These are phyloP conservation scores for Perccottus glenii DNA, from an alignment of 2,113 vertebrate species.

Conservation along the genomic window DNA sequence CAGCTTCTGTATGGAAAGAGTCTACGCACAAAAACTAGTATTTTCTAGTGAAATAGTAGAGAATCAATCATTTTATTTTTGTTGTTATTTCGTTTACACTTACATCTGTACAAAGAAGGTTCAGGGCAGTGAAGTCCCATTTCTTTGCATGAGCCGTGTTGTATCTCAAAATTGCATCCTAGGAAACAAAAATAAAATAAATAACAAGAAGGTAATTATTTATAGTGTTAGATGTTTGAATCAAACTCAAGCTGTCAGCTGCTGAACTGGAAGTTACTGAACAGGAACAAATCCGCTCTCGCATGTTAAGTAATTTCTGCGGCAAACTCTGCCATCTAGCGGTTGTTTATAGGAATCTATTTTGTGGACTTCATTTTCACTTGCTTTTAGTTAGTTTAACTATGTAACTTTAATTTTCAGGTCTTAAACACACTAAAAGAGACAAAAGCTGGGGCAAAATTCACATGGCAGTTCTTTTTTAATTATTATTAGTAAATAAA, in stretches of 20 bases:
- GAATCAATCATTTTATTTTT: no score
- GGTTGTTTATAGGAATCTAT: constrained; percentile 44
- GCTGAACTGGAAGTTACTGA: constrained; percentile 1
- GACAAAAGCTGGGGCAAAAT: no score
- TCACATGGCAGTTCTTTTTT: no score
- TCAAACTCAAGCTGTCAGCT: neutral
- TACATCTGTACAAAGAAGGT: constrained; percentile 89
- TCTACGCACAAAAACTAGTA: neutral
- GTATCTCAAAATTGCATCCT: constrained; percentile 96
- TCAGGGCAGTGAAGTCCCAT: constrained; percentile 96
- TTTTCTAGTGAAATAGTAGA: no score
- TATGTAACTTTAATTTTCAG: no score
- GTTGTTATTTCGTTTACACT: constrained; percentile 56
- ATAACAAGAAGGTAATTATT: neutral
- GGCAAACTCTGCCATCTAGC: constrained; percentile 68
- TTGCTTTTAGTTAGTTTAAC: no score
- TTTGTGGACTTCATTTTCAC: constrained; percentile 3
- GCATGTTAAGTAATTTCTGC: neutral
- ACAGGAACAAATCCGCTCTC: neutral
- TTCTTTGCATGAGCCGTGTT: constrained; percentile 90
- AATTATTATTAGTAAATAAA: no score
- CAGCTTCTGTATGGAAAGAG: neutral
- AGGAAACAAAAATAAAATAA: neutral
- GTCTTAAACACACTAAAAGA: no score
- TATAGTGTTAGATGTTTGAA: neutral